Conservation (phyloP, 2,888 invertebrate species). For the Coleophora flavipennella region DNA sequence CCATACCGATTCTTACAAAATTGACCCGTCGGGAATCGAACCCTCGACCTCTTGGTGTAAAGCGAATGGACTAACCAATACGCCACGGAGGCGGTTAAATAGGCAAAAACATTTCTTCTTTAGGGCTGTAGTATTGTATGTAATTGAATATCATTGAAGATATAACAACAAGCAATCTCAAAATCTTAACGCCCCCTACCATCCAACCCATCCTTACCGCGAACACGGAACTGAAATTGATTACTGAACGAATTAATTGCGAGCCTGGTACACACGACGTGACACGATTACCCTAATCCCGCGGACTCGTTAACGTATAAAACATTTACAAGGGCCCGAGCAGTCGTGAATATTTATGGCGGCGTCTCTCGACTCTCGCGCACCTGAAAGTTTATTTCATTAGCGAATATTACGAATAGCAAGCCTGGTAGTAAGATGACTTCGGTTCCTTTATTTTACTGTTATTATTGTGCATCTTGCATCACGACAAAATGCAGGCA, state of each 20-base stretch:
- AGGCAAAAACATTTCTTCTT: too few relatives aligned
- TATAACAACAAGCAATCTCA: not conserved
- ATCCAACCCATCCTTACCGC: constrained; percentile 14
- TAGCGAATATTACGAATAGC: constrained; percentile 36
- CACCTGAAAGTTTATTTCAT: constrained; percentile 67
- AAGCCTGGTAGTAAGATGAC: constrained; percentile 4
- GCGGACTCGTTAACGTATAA: constrained; percentile 67
- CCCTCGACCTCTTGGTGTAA: too few relatives aligned
- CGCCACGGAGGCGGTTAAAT: too few relatives aligned
- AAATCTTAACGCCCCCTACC: not conserved
- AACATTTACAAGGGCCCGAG: constrained; percentile 63
- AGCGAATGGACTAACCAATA: too few relatives aligned
- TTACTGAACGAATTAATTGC: constrained; percentile 56
- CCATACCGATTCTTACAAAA: too few relatives aligned
- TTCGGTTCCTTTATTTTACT: too few relatives aligned
- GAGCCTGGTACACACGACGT: constrained; percentile 54
- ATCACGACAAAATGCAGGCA: too few relatives aligned
- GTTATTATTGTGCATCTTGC: too few relatives aligned
- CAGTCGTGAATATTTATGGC: constrained; percentile 61
- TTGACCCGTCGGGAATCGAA: too few relatives aligned
- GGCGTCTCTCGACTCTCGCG: constrained; percentile 16
- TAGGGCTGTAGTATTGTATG: too few relatives aligned
- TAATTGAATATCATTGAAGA: too few relatives aligned
- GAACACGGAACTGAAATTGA: constrained; percentile 44
- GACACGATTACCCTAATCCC: constrained; percentile 66